Percentiles rank a stretch among this genome's conserved stretches.
Conservation (phyloP, 2,113 vertebrate species). For the Tachycineta bicolor region DNA sequence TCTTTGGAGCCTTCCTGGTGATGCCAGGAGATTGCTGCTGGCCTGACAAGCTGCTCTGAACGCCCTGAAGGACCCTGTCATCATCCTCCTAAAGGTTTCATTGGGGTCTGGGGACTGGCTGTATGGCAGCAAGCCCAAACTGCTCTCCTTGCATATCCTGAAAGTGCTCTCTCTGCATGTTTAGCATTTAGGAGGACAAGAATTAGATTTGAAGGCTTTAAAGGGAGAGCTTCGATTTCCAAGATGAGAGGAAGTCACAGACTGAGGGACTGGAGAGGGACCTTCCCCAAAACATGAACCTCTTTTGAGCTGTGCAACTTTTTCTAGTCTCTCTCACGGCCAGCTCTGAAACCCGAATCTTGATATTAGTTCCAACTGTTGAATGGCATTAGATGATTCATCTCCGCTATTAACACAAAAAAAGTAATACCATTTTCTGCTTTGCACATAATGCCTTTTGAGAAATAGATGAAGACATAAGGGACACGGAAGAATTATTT, state of each 20-base stretch:
- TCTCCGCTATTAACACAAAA: conserved; percentile 40
- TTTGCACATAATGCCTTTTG: conserved; percentile 53
- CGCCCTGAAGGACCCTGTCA: neutral
- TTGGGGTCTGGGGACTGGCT: neutral
- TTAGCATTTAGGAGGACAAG: neutral
- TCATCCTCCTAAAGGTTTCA: neutral
- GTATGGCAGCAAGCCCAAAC: neutral
- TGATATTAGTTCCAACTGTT: conserved; percentile 1
- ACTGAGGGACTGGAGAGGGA: neutral
- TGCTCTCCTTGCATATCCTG: neutral
- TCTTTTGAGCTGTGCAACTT: neutral
- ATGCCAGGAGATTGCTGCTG: neutral
- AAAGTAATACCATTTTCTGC: conserved; percentile 52
- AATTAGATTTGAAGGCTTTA: neutral
- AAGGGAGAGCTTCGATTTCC: neutral
- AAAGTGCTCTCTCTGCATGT: neutral
- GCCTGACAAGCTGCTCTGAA: neutral
- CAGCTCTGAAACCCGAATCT: neutral
- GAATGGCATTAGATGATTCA: conserved; percentile 44
- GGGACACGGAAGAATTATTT: conserved; percentile 46
- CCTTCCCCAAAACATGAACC: neutral
- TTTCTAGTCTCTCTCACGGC: neutral
- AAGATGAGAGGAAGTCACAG: neutral
- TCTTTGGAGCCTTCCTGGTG: neutral
- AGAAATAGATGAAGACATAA: conserved; percentile 62